Conservation (phyloP, 2,888 invertebrate species). For the Eudemis profundana region DNA sequence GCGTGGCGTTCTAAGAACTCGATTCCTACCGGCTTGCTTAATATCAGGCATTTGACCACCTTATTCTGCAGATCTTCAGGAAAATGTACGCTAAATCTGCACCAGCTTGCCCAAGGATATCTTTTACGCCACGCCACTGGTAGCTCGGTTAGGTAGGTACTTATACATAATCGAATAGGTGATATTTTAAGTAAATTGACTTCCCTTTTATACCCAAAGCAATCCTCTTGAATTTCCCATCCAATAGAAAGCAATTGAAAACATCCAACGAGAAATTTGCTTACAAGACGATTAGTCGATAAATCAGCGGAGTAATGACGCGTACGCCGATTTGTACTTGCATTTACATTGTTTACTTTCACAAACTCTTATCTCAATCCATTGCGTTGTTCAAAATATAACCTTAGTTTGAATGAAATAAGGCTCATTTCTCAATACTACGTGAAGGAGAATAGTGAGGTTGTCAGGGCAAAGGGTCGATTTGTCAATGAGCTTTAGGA, state of each 20-base stretch:
- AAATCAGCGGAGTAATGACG: slow-evolving; percentile 52
- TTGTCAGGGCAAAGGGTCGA: neutral
- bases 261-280: slow-evolving; percentile 53
- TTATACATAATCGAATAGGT: neutral
- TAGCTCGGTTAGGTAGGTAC: too few relatives aligned
- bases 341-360: slow-evolving; percentile 1
- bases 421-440: slow-evolving; percentile 2
- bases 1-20: too few relatives aligned
- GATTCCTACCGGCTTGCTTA: too few relatives aligned
- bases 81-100: too few relatives aligned
- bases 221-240: slow-evolving; percentile 37
- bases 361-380: neutral
- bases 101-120: too few relatives aligned
- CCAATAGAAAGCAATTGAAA: slow-evolving; percentile 51
- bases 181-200: neutral
- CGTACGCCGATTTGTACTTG: slow-evolving; percentile 27
- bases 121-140: too few relatives aligned
- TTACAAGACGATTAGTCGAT: slow-evolving; percentile 50
- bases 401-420: neutral
- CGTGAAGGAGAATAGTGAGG: neutral
- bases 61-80: too few relatives aligned
- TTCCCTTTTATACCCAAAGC: neutral
- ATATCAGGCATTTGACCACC: too few relatives aligned
- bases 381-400: neutral
- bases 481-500: slow-evolving; percentile 27